Evolutionary conservation across 2,113 vertebrate species (phyloP).

Genomic region (Orientallactaga bullata): DNA sequence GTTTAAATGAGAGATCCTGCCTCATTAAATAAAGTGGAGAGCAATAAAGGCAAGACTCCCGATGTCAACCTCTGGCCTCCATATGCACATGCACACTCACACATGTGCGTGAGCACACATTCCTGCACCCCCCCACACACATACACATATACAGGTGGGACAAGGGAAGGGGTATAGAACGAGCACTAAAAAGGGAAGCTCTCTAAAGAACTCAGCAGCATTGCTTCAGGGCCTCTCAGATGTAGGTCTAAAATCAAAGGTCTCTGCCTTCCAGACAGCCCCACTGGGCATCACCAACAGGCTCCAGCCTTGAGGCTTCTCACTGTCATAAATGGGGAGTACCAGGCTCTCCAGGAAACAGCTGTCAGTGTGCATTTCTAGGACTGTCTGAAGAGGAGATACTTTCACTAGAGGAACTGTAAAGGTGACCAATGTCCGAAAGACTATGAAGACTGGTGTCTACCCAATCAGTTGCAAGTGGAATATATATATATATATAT

Average conservation of each 20-base stretch:
- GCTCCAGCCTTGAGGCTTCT: background rate
- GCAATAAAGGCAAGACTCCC: background rate
- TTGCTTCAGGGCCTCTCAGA: background rate
- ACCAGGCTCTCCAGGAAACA: background rate
- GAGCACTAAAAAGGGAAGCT: background rate
- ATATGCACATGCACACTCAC: background rate
- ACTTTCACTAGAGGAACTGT: background rate
- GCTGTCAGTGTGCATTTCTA: constrained; percentile 35
- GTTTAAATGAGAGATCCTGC: too few species aligned
- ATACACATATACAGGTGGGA: too few species aligned
- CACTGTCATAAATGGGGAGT: background rate
- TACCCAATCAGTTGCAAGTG: background rate
- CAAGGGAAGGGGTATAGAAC: background rate
- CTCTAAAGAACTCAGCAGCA: background rate
- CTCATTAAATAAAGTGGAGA: background rate
- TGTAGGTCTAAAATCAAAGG: background rate
- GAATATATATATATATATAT: background rate
- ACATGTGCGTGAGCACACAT: too few species aligned
- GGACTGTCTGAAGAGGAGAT: background rate
- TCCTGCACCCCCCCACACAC: too few species aligned
- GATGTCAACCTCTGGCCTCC: too few species aligned
- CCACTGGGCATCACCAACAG: background rate
- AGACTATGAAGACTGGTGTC: background rate
- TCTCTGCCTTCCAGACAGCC: background rate
- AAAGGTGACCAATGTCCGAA: constrained; percentile 47